phyloP scores from a whole-genome alignment of 1,140 invertebrate species.

The Neodiprion virginianus region DNA sequence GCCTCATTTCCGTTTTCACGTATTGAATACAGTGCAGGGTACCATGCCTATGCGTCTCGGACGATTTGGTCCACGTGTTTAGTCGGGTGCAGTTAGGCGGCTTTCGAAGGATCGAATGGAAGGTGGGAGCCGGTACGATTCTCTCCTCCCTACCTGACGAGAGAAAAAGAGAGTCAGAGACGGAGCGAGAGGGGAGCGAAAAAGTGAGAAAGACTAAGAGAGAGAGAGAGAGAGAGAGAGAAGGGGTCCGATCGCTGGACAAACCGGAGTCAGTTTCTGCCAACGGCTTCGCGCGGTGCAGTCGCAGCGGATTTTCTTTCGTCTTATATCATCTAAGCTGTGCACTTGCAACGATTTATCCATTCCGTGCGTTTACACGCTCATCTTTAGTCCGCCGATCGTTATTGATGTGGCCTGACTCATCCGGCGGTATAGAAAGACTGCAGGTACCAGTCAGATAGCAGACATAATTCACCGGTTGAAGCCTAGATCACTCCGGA shows the following conservation, averaged over 20 bases:
- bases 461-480: slow-evolving; percentile 8
- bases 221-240: background rate
- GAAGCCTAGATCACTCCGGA: background rate
- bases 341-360: too few relatives aligned
- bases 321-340: too few relatives aligned
- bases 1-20: too few relatives aligned
- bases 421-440: background rate
- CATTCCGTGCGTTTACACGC: too few relatives aligned
- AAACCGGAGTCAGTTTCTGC: slow-evolving; percentile 6
- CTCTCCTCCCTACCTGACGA: slow-evolving; percentile 1
- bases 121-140: background rate
- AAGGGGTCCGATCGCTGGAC: slow-evolving; percentile 3
- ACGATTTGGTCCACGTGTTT: background rate
- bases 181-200: background rate
- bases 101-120: background rate
- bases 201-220: background rate
- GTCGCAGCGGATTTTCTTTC: background rate
- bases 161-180: background rate
- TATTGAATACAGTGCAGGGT: too few relatives aligned
- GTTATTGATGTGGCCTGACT: background rate
- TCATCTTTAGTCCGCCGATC: too few relatives aligned
- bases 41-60: too few relatives aligned
- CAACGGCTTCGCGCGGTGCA: slow-evolving; percentile 3
- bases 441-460: background rate
- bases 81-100: background rate